These are phyloP conservation scores for Sinopyrophorus schimmeli DNA, from an alignment of 2,888 invertebrate species.

Conservation along the genomic window DNA sequence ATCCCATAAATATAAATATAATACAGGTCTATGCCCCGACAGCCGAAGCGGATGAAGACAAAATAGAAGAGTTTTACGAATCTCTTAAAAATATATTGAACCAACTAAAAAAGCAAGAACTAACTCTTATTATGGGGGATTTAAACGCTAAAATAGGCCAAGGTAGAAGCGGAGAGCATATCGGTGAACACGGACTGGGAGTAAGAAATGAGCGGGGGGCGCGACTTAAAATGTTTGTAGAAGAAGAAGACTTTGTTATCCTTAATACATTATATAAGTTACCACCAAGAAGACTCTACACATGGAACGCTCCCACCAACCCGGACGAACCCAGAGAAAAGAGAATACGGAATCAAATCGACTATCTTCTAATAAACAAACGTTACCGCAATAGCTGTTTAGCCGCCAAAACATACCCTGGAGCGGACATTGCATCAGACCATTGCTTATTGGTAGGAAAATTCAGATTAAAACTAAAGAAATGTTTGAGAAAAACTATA, in stretches of 20 bases:
- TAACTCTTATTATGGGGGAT: constrained; percentile 31
- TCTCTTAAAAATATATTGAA: constrained; percentile 10
- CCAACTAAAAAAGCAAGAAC: constrained; percentile 19
- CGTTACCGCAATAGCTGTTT: constrained; percentile 28
- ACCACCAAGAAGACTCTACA: constrained; percentile 27
- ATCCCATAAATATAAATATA: too few relatives aligned
- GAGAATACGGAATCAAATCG: constrained; percentile 39
- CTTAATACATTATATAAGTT: background rate
- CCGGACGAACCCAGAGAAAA: constrained; percentile 29
- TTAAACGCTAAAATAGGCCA: constrained; percentile 34
- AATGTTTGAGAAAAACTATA: too few relatives aligned
- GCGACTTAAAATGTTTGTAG: constrained; percentile 33
- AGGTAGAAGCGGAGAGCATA: constrained; percentile 17
- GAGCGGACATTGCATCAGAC: constrained; percentile 35
- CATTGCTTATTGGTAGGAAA: constrained; percentile 31
- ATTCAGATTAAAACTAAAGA: constrained; percentile 11
- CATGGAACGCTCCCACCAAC: constrained; percentile 36
- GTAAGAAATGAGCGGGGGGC: constrained; percentile 33
- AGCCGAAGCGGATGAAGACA: constrained; percentile 21
- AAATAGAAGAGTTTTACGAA: constrained; percentile 24
- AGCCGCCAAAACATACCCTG: constrained; percentile 34
- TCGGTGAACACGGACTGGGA: constrained; percentile 32
- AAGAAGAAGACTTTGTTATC: constrained; percentile 23
- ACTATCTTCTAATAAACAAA: constrained; percentile 35
- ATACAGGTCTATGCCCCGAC: constrained; percentile 31